Conservation (phyloP, 2,888 invertebrate species). For the Luperina testacea region DNA sequence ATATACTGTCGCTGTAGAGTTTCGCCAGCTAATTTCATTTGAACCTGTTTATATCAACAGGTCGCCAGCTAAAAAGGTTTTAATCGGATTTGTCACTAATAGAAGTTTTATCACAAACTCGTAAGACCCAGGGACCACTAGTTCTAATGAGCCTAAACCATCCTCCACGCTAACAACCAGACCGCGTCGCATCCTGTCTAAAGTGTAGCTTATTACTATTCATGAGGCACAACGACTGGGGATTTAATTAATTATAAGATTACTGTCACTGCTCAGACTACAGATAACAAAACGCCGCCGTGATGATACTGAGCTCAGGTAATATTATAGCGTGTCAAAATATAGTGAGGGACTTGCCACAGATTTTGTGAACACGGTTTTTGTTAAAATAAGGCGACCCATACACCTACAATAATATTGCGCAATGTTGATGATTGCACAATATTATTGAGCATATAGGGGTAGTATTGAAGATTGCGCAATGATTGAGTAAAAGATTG, state of each 20-base stretch:
- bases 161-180: constrained; percentile 17
- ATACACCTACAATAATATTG: no score
- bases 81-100: background rate
- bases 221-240: constrained; percentile 59
- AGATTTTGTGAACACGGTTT: background rate
- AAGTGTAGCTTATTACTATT: constrained; percentile 65
- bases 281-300: constrained; percentile 58
- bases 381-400: no score
- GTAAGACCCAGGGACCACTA: background rate
- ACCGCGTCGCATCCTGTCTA: constrained; percentile 15
- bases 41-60: background rate
- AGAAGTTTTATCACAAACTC: background rate
- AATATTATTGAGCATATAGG: no score
- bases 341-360: background rate
- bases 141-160: background rate
- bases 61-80: background rate
- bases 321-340: constrained; percentile 36
- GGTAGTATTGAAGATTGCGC: no score
- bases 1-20: background rate
- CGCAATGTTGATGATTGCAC: no score
- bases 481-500: no score
- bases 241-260: constrained; percentile 71
- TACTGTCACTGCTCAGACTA: constrained; percentile 61
- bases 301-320: constrained; percentile 53
- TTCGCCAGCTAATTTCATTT: background rate